phyloP scores from a whole-genome alignment of 2,113 vertebrate species.

The Tursiops truncatus region DNA sequence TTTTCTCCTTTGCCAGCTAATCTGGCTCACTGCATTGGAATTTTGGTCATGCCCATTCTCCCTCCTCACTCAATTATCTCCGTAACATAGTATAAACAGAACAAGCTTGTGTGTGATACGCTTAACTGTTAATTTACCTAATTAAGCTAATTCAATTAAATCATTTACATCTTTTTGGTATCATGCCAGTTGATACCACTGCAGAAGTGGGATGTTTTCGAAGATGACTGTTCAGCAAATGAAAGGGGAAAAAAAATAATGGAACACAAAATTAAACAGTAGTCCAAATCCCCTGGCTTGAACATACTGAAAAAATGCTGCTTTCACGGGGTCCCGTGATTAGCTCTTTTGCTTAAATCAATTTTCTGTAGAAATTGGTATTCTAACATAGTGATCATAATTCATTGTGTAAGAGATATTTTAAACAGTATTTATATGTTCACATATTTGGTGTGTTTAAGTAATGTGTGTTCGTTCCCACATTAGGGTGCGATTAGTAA shows the following conservation, averaged over 20 bases:
- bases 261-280: constrained; percentile 54
- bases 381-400: constrained; percentile 63
- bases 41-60: constrained; percentile 57
- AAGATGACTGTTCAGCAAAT: constrained; percentile 75
- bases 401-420: constrained; percentile 69
- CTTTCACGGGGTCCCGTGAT: constrained; percentile 20
- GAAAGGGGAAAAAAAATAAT: constrained; percentile 69
- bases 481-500: constrained; percentile 19
- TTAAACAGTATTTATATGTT: constrained; percentile 72
- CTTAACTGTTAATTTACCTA: constrained; percentile 77
- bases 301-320: constrained; percentile 20
- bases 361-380: constrained; percentile 48
- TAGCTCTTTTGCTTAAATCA: constrained; percentile 67
- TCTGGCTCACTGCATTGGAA: constrained; percentile 19
- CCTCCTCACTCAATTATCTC: constrained; percentile 23
- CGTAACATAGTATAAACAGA: constrained; percentile 70
- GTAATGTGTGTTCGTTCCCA: constrained; percentile 56
- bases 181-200: constrained; percentile 60
- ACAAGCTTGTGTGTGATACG: constrained; percentile 59
- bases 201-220: constrained; percentile 64
- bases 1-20: constrained; percentile 50
- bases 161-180: constrained; percentile 70
- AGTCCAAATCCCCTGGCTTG: constrained; percentile 11
- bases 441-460: constrained; percentile 66
- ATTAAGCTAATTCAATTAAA: constrained; percentile 81